These are phyloP conservation scores for Aricia artaxerxes DNA, from an alignment of 2,888 invertebrate genomes.

Conservation along the genomic window DNA sequence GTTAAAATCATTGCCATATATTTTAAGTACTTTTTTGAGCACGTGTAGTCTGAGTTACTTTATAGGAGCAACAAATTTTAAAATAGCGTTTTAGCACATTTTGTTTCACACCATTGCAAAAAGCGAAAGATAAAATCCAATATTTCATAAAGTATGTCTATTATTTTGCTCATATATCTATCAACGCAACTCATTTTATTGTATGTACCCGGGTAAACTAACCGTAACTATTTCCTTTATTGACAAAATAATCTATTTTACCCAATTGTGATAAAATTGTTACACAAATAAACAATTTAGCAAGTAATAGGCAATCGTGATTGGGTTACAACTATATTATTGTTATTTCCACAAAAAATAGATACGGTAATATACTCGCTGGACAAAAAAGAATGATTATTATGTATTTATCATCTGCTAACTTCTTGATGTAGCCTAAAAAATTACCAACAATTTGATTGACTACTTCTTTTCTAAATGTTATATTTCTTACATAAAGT, in stretches of 20 bases:
- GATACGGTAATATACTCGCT: neutral
- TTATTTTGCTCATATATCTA: neutral
- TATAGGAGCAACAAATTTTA: neutral
- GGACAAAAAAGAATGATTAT: neutral
- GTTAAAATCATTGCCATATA: neutral
- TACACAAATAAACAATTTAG: neutral
- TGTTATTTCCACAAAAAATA: neutral
- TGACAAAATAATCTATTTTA: neutral
- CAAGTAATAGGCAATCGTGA: neutral
- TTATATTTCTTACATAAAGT: too few species aligned
- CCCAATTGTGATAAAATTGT: neutral
- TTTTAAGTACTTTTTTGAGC: neutral
- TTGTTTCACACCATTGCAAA: neutral
- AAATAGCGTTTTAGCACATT: neutral
- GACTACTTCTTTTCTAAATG: too few species aligned
- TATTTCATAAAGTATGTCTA: neutral
- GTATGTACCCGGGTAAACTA: neutral
- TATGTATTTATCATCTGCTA: neutral
- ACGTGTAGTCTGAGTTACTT: neutral
- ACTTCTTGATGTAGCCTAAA: too few species aligned
- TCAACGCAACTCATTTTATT: neutral
- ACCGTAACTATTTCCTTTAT: conserved; percentile 5
- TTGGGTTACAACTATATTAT: neutral
- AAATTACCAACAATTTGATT: too few species aligned
- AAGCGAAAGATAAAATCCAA: neutral